Conservation (phyloP, 2,888 invertebrate species). For the Sialis lutaria region DNA sequence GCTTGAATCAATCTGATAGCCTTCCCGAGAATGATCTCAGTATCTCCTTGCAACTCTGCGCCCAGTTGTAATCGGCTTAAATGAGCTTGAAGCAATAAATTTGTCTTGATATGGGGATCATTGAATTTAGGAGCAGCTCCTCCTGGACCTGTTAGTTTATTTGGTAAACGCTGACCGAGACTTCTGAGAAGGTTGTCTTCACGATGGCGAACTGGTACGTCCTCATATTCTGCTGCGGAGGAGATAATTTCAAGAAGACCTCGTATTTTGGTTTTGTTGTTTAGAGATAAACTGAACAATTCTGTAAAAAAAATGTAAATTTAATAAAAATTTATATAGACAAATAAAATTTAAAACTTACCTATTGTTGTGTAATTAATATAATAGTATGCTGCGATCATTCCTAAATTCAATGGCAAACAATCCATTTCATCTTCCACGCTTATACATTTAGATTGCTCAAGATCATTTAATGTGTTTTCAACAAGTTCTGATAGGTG, state of each 20-base stretch:
- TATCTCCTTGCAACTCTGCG: conserved; percentile 93
- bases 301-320: conserved; percentile 38
- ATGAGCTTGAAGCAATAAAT: conserved; percentile 89
- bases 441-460: conserved; percentile 93
- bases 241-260: conserved; percentile 96
- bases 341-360: conserved; percentile 21
- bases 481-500: conserved; percentile 97
- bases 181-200: conserved; percentile 73
- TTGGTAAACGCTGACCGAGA: conserved; percentile 33
- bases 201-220: conserved; percentile 83
- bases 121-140: conserved; percentile 63
- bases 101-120: conserved; percentile 94
- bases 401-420: conserved; percentile 90
- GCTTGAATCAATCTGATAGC: conserved; percentile 80
- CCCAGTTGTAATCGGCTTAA: conserved; percentile 85
- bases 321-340: background rate
- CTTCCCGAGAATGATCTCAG: conserved; percentile 74
- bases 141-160: conserved; percentile 40
- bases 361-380: conserved; percentile 98
- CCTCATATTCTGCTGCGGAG: conserved; percentile 92
- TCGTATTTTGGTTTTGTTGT: conserved; percentile 92
- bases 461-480: conserved; percentile 81
- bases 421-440: conserved; percentile 98
- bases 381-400: conserved; percentile 99
- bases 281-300: conserved; percentile 90